Percentiles rank a stretch among this genome's conserved stretches.
Evolutionary conservation across 2,888 invertebrate species (phyloP).

Genomic region (Dioctria rufipes): DNA sequence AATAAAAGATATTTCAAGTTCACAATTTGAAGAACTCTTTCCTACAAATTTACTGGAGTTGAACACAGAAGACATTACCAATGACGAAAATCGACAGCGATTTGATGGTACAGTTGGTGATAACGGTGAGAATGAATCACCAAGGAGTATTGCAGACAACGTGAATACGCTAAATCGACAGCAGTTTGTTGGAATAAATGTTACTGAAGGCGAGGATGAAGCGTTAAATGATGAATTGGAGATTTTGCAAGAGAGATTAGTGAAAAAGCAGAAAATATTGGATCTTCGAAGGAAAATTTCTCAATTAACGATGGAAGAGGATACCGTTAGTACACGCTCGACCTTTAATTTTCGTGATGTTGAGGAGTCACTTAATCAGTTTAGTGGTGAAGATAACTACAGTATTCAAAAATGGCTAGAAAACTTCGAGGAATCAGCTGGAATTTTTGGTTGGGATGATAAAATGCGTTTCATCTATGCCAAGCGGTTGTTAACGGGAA

Average conservation of each 20-base stretch:
- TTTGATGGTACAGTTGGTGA: too few relatives aligned
- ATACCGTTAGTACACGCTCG: background rate
- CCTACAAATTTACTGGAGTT: background rate
- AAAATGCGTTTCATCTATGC: constrained; percentile 39
- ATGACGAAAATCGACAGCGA: too few relatives aligned
- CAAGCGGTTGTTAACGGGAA: background rate
- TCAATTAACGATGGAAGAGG: background rate
- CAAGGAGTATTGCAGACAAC: too few relatives aligned
- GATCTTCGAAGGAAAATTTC: background rate
- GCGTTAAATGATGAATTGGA: background rate
- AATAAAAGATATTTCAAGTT: background rate
- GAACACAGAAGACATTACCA: too few relatives aligned
- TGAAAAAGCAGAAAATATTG: background rate
- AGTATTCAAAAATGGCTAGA: constrained; percentile 22
- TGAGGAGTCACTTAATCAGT: constrained; percentile 26
- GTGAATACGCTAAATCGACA: too few relatives aligned
- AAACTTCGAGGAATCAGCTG: constrained; percentile 28
- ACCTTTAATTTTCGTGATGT: constrained; percentile 18
- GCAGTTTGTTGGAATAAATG: too few relatives aligned
- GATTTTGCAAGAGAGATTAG: background rate
- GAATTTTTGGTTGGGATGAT: background rate
- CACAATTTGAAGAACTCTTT: background rate
- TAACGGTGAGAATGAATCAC: too few relatives aligned
- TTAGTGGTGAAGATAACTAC: constrained; percentile 32
- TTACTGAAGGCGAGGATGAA: background rate